These are phyloP conservation scores for Apomyelois bistriatella DNA, from an alignment of 2,888 invertebrate species.

Conservation along the genomic window DNA sequence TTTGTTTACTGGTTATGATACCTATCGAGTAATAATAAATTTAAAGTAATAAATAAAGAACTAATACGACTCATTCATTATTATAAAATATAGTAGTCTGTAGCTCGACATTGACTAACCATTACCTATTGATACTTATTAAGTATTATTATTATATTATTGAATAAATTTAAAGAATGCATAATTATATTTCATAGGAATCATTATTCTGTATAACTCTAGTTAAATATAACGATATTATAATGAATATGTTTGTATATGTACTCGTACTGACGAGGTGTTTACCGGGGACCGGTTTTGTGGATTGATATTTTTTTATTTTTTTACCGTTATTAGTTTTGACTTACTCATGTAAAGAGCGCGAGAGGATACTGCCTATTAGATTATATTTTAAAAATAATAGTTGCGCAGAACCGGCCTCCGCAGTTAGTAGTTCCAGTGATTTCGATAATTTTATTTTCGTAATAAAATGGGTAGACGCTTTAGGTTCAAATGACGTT, in stretches of 20 bases:
- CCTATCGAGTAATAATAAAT: slow-evolving; percentile 70
- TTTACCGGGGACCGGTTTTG: slow-evolving; percentile 72
- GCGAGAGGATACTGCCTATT: slow-evolving; percentile 76
- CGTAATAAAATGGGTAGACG: slow-evolving; percentile 79
- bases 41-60: slow-evolving; percentile 69
- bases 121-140: slow-evolving; percentile 80
- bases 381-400: slow-evolving; percentile 80
- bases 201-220: slow-evolving; percentile 81
- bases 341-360: slow-evolving; percentile 72
- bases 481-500: slow-evolving; percentile 80
- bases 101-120: slow-evolving; percentile 78
- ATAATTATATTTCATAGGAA: slow-evolving; percentile 82
- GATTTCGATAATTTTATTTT: slow-evolving; percentile 79
- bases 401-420: slow-evolving; percentile 73
- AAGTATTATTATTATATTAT: slow-evolving; percentile 80
- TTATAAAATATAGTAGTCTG: slow-evolving; percentile 75
- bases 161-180: slow-evolving; percentile 80
- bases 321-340: slow-evolving; percentile 79
- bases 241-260: slow-evolving; percentile 70
- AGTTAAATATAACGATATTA: slow-evolving; percentile 79
- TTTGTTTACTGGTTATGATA: slow-evolving; percentile 69
- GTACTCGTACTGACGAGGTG: slow-evolving; percentile 43
- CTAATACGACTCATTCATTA: slow-evolving; percentile 77
- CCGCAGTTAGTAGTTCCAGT: slow-evolving; percentile 71
- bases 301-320: slow-evolving; percentile 79